phyloP scores from a whole-genome alignment of 2,888 invertebrate species.

The Hololepta plana region DNA sequence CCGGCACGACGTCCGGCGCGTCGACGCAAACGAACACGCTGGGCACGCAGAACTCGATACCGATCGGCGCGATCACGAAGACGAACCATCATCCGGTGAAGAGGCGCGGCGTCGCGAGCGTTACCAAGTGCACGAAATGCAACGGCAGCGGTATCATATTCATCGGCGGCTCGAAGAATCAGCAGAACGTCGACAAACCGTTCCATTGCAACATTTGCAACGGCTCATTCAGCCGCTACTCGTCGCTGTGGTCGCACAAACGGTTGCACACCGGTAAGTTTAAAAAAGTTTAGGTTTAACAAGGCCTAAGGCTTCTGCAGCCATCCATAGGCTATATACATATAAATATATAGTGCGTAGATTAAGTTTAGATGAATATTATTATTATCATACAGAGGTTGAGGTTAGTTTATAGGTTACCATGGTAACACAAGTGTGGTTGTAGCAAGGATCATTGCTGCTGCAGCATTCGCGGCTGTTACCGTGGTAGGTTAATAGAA shows the following conservation, averaged over 20 bases:
- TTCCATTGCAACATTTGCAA: slow-evolving; percentile 81
- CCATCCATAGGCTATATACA: too few species aligned
- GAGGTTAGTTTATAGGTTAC: too few species aligned
- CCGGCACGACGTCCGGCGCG: slow-evolving; percentile 19
- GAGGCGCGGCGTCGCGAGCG: slow-evolving; percentile 62
- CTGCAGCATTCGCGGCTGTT: too few species aligned
- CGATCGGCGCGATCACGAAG: slow-evolving; percentile 25
- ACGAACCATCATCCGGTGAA: slow-evolving; percentile 55
- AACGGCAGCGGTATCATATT: slow-evolving; percentile 78
- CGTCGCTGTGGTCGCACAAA: slow-evolving; percentile 78
- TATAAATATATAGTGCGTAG: too few species aligned
- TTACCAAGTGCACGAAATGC: slow-evolving; percentile 77
- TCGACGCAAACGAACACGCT: slow-evolving; percentile 14
- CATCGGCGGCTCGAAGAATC: slow-evolving; percentile 47
- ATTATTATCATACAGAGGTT: too few species aligned
- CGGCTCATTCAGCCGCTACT: slow-evolving; percentile 43
- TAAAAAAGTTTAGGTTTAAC: background rate
- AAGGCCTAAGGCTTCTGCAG: too few species aligned
- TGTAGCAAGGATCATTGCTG: too few species aligned
- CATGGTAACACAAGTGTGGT: too few species aligned
- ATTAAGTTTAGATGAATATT: too few species aligned
- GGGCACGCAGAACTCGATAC: slow-evolving; percentile 32
- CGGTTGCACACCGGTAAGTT: slow-evolving; percentile 51
- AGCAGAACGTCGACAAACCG: slow-evolving; percentile 55
- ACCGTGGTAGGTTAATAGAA: too few species aligned